Evolutionary conservation across 2,113 vertebrate species (phyloP).

Genomic region (Macaca fascicularis): T2T-MFA8v1.1 NC_088375.1:137350501-137351000

Average conservation of each 20-base stretch:
- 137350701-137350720: neutral
- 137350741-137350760: neutral
- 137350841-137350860: neutral
- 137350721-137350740: neutral
- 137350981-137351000: neutral
- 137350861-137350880: neutral
- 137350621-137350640: neutral
- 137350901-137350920: neutral
- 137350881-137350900: accelerated
- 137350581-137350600: neutral
- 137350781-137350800: neutral
- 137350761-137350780: neutral
- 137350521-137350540: neutral
- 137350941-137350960: neutral
- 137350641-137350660: neutral
- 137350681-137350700: neutral
- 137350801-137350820: neutral
- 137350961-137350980: neutral
- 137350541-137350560: neutral
- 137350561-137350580: neutral
- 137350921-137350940: neutral
- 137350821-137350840: neutral
- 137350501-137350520: neutral
- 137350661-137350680: no score
- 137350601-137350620: neutral